Conservation (phyloP, 2,888 invertebrate genomes). For the Aproaerema taeniolella region DNA sequence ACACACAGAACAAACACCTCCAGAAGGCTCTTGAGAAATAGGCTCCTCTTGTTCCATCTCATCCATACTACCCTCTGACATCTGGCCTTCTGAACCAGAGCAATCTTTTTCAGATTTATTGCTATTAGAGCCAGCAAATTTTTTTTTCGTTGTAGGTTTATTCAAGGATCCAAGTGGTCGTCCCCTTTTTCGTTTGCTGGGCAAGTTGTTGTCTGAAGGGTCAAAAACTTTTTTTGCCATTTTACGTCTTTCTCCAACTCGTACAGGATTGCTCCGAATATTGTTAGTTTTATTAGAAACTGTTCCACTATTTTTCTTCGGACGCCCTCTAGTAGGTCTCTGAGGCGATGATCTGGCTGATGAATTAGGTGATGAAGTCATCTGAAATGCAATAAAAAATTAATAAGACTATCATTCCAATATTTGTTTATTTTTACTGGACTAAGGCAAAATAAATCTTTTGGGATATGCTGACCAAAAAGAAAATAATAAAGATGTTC, state of each 20-base stretch:
- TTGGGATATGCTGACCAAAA: neutral
- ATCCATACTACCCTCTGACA: constrained; percentile 65
- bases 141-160: constrained; percentile 77
- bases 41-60: constrained; percentile 62
- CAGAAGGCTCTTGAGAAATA: constrained; percentile 62
- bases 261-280: constrained; percentile 55
- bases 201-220: constrained; percentile 89
- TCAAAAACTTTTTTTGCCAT: constrained; percentile 92
- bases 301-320: constrained; percentile 55
- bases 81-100: constrained; percentile 55
- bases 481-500: too few species aligned
- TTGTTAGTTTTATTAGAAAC: constrained; percentile 39
- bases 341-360: constrained; percentile 70
- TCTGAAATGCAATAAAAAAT: constrained; percentile 34
- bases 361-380: constrained; percentile 72
- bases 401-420: too few species aligned
- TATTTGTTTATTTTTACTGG: too few species aligned
- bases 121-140: constrained; percentile 45
- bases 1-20: constrained; percentile 80
- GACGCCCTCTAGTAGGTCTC: constrained; percentile 56
- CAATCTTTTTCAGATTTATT: constrained; percentile 50
- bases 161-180: constrained; percentile 80
- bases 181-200: constrained; percentile 82
- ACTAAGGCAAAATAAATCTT: too few species aligned
- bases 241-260: constrained; percentile 80